These are phyloP conservation scores for Himalopsyche japonica DNA, from an alignment of 2,888 invertebrate species.

Conservation along the genomic window DNA sequence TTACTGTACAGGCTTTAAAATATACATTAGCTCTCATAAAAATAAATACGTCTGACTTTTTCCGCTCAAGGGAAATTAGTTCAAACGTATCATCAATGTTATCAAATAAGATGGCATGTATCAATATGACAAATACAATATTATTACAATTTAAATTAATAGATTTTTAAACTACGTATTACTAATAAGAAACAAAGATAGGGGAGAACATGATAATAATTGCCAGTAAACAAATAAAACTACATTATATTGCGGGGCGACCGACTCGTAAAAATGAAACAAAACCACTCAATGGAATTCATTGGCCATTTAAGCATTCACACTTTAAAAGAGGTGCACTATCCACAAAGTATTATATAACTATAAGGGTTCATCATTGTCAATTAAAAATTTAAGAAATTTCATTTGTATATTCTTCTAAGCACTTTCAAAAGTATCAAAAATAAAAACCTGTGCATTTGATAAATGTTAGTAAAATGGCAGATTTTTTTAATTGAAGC, in stretches of 20 bases:
- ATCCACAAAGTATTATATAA: not conserved
- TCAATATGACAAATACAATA: slow-evolving; percentile 23
- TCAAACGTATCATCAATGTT: not conserved
- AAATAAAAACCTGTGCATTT: no score
- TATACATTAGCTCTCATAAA: not conserved
- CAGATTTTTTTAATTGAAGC: no score
- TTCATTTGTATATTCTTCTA: no score
- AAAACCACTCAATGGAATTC: not conserved
- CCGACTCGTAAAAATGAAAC: not conserved
- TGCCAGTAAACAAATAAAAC: not conserved
- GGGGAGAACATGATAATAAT: not conserved
- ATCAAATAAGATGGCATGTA: slow-evolving; percentile 26
- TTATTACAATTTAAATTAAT: not conserved
- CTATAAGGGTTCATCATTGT: no score
- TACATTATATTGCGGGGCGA: not conserved
- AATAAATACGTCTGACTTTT: not conserved
- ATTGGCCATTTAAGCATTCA: not conserved
- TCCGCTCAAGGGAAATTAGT: not conserved
- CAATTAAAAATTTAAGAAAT: no score
- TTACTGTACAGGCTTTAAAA: not conserved
- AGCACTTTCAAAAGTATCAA: no score
- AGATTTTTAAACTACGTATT: not conserved
- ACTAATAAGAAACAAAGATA: not conserved
- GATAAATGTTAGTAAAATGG: no score
- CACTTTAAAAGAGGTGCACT: not conserved